Conservation (phyloP, 2,888 invertebrate genomes). For the Amblyjoppa proteus region DNA sequence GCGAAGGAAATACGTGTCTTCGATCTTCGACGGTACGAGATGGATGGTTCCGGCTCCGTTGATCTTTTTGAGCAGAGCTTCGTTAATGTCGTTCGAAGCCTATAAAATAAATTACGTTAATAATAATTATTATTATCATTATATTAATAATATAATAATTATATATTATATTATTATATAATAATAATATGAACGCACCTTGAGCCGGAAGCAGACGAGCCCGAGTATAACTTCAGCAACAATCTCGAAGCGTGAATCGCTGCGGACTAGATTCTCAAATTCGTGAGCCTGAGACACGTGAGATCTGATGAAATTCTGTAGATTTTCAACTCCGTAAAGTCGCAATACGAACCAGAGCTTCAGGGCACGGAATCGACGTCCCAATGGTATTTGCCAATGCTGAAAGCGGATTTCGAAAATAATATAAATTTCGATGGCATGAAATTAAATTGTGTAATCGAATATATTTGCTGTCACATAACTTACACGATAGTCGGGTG, state of each 20-base stretch:
- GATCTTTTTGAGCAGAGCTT: conserved; percentile 92
- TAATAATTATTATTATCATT: neutral
- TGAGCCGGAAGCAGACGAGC: conserved; percentile 97
- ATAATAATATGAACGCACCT: conserved; percentile 85
- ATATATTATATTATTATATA: neutral
- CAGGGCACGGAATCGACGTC: conserved; percentile 95
- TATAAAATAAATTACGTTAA: conserved; percentile 75
- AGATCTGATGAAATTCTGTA: conserved; percentile 94
- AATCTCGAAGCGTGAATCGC: conserved; percentile 95
- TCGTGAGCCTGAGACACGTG: conserved; percentile 95
- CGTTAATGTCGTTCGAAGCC: conserved; percentile 93
- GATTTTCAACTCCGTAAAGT: conserved; percentile 94
- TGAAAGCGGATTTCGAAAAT: conserved; percentile 75
- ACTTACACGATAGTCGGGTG: conserved; percentile 94
- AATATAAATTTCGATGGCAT: neutral
- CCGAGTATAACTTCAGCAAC: conserved; percentile 96
- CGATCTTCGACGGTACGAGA: conserved; percentile 95
- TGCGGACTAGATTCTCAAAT: conserved; percentile 92
- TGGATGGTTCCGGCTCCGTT: conserved; percentile 97
- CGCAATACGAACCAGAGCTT: conserved; percentile 98
- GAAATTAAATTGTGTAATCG: neutral
- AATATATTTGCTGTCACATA: neutral
- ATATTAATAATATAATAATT: neutral
- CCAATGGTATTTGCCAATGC: conserved; percentile 99
- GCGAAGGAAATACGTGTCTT: conserved; percentile 93